Evolutionary conservation across 2,888 invertebrate species (phyloP).

Genomic region (Anarsia innoxiella): DNA sequence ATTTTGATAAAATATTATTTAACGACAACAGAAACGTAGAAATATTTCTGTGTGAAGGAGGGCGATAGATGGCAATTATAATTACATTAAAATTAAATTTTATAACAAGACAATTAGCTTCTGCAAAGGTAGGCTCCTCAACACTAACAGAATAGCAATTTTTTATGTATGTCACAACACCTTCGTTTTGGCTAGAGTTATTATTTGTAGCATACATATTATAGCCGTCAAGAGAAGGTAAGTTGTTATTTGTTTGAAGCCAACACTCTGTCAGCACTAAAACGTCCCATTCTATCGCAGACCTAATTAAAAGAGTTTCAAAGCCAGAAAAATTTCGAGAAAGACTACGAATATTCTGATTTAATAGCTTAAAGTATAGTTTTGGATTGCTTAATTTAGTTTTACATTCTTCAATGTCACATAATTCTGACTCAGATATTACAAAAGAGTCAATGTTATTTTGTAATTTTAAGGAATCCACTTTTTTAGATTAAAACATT

Average conservation of each 20-base stretch:
- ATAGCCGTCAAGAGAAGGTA: not conserved
- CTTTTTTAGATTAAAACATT: not conserved
- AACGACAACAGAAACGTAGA: not conserved
- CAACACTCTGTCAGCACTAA: not conserved
- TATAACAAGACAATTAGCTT: not conserved
- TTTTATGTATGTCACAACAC: not conserved
- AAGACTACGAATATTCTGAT: not conserved
- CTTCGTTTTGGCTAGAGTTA: not conserved
- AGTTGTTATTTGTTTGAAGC: not conserved
- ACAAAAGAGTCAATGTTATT: not conserved
- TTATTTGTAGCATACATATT: not conserved
- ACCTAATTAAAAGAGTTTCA: not conserved
- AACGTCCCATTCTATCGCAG: not conserved
- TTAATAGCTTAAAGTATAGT: not conserved
- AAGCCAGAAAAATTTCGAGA: not conserved
- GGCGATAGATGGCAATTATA: not conserved
- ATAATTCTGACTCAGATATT: not conserved
- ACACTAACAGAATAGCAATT: not conserved
- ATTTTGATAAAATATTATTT: not conserved
- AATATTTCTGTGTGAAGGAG: not conserved
- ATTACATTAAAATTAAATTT: not conserved
- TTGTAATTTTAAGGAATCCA: not conserved
- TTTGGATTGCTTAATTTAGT: not conserved
- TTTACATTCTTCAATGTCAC: not conserved
- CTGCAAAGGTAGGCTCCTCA: not conserved